A percentile compares a stretch with the other conserved stretches of the same genome.
These are phyloP conservation scores for Sarcophaga bullata DNA, from an alignment of 1,140 invertebrate species.

Conservation along the genomic window DNA sequence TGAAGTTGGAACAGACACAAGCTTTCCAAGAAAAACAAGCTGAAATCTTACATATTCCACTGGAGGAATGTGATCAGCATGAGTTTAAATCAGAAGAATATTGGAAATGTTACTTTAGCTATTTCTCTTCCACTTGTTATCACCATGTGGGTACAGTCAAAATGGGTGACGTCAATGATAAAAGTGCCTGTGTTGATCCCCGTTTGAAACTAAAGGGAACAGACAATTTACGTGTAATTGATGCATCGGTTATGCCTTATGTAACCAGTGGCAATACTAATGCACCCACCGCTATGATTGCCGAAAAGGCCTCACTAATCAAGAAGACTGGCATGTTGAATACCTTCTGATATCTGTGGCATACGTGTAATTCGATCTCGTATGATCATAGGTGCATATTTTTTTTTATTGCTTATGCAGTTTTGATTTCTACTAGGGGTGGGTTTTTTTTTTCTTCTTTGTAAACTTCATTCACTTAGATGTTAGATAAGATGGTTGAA, in stretches of 20 bases:
- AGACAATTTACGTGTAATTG: conserved; percentile 75
- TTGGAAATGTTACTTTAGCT: conserved; percentile 73
- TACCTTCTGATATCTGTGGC: neutral
- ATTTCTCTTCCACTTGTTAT: conserved; percentile 72
- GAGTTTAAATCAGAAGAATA: conserved; percentile 67
- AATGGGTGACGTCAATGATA: conserved; percentile 75
- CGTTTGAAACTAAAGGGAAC: conserved; percentile 75
- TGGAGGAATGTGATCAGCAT: conserved; percentile 70
- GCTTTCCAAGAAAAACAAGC: conserved; percentile 71
- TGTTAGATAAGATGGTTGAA: too few species aligned
- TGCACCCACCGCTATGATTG: conserved; percentile 80
- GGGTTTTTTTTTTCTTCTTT: too few species aligned
- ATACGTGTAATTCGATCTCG: too few species aligned
- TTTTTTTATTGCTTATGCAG: too few species aligned
- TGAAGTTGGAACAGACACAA: conserved; percentile 70
- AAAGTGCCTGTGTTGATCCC: conserved; percentile 74
- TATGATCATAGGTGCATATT: too few species aligned
- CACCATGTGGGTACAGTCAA: conserved; percentile 80
- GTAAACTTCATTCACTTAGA: too few species aligned
- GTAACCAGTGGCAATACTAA: conserved; percentile 79
- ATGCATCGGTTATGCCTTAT: conserved; percentile 82
- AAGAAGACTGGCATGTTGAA: conserved; percentile 70
- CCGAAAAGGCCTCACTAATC: conserved; percentile 78
- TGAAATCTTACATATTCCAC: conserved; percentile 68
- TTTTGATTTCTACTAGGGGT: too few species aligned